These are phyloP conservation scores for Neotoxoptera formosana DNA, from an alignment of 1,140 invertebrate species.

Conservation along the genomic window DNA sequence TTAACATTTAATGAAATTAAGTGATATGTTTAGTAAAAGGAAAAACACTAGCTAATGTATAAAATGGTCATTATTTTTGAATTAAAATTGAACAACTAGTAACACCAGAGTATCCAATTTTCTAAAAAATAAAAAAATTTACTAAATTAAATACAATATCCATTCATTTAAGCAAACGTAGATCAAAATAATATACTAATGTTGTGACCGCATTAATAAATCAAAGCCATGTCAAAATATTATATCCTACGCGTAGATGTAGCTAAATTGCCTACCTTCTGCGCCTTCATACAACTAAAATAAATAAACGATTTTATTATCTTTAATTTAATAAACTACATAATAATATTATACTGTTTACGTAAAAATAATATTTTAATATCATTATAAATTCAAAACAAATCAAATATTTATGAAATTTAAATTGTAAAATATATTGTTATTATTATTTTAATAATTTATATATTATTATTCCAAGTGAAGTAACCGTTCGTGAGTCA, in stretches of 20 bases:
- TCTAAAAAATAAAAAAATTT: not conserved
- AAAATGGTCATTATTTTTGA: too few relatives aligned
- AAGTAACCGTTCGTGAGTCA: not conserved
- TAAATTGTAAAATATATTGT: conserved; percentile 1
- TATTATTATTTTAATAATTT: conserved; percentile 1
- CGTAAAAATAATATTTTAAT: not conserved
- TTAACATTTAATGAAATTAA: not conserved
- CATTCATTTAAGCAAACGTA: not conserved
- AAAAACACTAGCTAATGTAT: not conserved
- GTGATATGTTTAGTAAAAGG: not conserved
- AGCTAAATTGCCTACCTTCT: not conserved
- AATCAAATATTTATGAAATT: conserved; percentile 7
- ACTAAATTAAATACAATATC: not conserved
- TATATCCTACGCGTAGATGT: not conserved
- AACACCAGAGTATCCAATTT: too few relatives aligned
- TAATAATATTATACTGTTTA: not conserved
- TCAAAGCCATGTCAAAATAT: not conserved
- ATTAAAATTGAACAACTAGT: too few relatives aligned
- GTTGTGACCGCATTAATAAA: not conserved
- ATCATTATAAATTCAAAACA: not conserved
- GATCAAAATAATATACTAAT: not conserved
- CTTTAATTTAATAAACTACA: not conserved
- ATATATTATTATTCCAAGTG: not conserved
- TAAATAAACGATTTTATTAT: not conserved
- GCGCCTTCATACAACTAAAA: not conserved